These are phyloP conservation scores for Bellardia pandia DNA, from an alignment of 2,888 invertebrate species.

Conservation along the genomic window DNA sequence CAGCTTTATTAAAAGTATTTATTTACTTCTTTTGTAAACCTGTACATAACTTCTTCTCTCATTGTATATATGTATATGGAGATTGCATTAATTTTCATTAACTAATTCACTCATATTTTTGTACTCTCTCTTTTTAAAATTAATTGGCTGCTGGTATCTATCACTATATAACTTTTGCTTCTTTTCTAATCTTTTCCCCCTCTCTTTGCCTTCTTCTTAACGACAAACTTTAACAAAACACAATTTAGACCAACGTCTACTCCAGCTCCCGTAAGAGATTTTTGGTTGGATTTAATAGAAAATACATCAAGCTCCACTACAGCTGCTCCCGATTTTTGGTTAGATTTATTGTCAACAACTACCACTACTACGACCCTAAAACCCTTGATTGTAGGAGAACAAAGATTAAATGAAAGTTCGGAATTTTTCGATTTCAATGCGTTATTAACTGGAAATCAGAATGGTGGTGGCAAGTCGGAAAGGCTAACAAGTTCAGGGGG, in stretches of 20 bases:
- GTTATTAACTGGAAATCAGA: slow-evolving; percentile 54
- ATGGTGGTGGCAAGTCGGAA: not conserved
- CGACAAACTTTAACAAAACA: slow-evolving; percentile 30
- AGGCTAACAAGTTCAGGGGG: not conserved
- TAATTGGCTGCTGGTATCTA: slow-evolving; percentile 66
- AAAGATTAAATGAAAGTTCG: slow-evolving; percentile 64
- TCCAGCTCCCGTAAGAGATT: slow-evolving; percentile 52
- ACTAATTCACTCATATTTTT: slow-evolving; percentile 17
- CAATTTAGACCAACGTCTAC: slow-evolving; percentile 51
- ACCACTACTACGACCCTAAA: slow-evolving; percentile 71
- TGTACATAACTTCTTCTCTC: not conserved
- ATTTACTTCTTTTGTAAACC: no score
- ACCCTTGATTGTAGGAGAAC: slow-evolving; percentile 71
- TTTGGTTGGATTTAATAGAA: slow-evolving; percentile 70
- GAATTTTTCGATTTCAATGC: slow-evolving; percentile 76
- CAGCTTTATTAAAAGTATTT: no score
- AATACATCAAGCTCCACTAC: slow-evolving; percentile 67
- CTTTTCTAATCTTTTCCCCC: slow-evolving; percentile 43
- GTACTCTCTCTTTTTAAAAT: slow-evolving; percentile 1
- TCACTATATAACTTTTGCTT: slow-evolving; percentile 57
- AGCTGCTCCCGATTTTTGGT: slow-evolving; percentile 61
- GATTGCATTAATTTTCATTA: not conserved
- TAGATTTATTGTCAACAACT: slow-evolving; percentile 55
- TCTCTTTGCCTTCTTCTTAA: slow-evolving; percentile 15
- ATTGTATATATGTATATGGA: not conserved